Base-by-base conservation (phyloP, 1,140 invertebrate species). In the Goniozus legneri region DNA sequence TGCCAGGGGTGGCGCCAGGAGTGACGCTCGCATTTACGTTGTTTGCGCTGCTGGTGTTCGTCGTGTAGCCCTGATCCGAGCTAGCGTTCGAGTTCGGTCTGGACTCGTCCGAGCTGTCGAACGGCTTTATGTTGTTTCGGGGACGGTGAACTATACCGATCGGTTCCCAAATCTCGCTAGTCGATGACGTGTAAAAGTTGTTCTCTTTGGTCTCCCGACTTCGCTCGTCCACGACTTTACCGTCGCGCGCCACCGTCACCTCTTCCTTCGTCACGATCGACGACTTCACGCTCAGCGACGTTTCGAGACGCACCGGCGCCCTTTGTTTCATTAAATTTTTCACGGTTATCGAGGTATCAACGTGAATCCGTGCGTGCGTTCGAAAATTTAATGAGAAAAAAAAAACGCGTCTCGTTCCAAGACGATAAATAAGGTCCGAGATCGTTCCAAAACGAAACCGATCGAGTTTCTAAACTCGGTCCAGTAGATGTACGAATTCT, bases 121-220 rank as follows among this genome's bases (percentile, higher is more conserved):
- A 74, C 4, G 71, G 71, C 35, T 74, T 75, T 46, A 69, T 55
- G n/a, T n/a, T n/a, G 51, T 71, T 78, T 21, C 49, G 65, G 19
- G 50, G 63, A 47, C 61, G 76, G 33, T 75, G 78, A 8, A 79
- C 62, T 15, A 79, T 76, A 45, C 77, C 79, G 16, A 82, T 68
- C 3, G 84, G 84, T 56, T 86, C 83, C 82, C 84, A 86, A 44
- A 86, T 77, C 60, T 87, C 85, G 47, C 80, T 83, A 8, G 82
- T 83, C 32, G 82, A 80, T 47, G 81, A 84, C 21, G 82, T 80
- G 60, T 86, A 87, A 54, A 79, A 83, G 60, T 86, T 85, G 60
- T 85, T 82, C 50, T 88, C 84, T 66, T 87, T 86, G 14, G 84
- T 85, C 67, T 89, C 85, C 24, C 83, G 78, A 42, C 81, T 84